These are phyloP conservation scores for Tetrax tetrax DNA, from an alignment of 2,113 vertebrate species.

Conservation along the genomic window DNA sequence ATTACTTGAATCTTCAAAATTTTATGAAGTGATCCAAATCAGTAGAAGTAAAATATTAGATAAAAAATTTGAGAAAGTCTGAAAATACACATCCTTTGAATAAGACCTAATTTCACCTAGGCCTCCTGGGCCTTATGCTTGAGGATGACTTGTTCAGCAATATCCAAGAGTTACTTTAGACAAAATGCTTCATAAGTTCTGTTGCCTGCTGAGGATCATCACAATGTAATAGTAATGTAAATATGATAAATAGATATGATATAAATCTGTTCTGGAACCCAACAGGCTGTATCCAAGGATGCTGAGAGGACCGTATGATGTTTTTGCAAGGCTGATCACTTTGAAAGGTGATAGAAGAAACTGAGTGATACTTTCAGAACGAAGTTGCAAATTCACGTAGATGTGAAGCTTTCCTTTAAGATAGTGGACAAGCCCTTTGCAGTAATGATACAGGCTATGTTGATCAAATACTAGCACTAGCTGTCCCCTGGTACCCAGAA, in stretches of 20 bases:
- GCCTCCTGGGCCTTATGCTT: not conserved
- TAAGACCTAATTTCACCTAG: not conserved
- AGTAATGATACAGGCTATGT: not conserved
- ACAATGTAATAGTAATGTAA: not conserved
- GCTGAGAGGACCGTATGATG: fast-evolving
- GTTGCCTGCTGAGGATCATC: not conserved
- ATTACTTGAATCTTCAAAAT: not conserved
- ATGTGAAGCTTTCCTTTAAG: not conserved
- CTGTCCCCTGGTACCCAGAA: not conserved
- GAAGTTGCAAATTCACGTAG: not conserved
- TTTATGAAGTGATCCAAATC: not conserved
- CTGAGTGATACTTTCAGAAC: not conserved
- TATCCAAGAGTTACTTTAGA: not conserved
- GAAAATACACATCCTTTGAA: not conserved
- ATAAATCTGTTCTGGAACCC: not conserved
- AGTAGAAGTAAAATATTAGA: not conserved
- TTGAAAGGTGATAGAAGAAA: not conserved
- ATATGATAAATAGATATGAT: not conserved
- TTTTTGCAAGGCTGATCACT: not conserved
- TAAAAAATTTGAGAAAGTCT: not conserved
- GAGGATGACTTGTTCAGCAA: not conserved
- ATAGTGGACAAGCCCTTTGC: not conserved
- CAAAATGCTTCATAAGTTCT: not conserved
- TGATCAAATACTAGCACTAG: not conserved
- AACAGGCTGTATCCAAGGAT: not conserved